Evolutionary conservation across 2,113 vertebrate species (phyloP).

Genomic region (Halichoerus grypus): DNA sequence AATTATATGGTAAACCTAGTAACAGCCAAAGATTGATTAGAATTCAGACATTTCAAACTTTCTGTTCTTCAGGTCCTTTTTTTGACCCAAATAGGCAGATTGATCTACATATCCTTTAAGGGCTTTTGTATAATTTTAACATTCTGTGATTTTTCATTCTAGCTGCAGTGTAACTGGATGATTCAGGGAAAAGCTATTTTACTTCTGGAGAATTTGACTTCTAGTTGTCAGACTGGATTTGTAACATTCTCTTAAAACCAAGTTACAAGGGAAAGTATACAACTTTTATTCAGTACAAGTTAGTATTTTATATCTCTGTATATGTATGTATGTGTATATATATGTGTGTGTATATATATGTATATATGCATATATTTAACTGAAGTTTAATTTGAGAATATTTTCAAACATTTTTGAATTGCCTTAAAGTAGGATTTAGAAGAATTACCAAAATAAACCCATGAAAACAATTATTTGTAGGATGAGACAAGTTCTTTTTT

Average conservation of each 20-base stretch:
- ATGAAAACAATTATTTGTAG: constrained; percentile 10
- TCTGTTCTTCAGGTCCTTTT: neutral
- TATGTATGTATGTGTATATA: neutral
- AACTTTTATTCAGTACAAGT: neutral
- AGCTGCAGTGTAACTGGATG: neutral
- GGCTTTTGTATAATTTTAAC: neutral
- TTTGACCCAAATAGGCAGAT: neutral
- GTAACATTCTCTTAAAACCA: neutral
- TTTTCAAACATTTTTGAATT: constrained; percentile 26
- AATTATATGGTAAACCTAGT: neutral
- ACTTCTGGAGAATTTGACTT: constrained; percentile 1
- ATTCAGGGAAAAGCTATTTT: constrained; percentile 33
- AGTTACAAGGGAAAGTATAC: neutral
- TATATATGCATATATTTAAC: neutral
- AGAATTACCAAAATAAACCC: constrained; percentile 32
- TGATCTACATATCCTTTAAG: constrained; percentile 19
- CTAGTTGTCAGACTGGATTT: constrained; percentile 36
- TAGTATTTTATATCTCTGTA: neutral
- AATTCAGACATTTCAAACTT: neutral
- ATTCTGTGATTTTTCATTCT: constrained; percentile 15
- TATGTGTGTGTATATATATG: no score
- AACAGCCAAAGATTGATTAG: neutral
- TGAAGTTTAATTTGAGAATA: constrained; percentile 28
- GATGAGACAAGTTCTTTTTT: neutral
- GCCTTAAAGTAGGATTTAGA: neutral